phyloP scores from a whole-genome alignment of 2,888 invertebrate genomes.

The Cephus spinipes region DNA sequence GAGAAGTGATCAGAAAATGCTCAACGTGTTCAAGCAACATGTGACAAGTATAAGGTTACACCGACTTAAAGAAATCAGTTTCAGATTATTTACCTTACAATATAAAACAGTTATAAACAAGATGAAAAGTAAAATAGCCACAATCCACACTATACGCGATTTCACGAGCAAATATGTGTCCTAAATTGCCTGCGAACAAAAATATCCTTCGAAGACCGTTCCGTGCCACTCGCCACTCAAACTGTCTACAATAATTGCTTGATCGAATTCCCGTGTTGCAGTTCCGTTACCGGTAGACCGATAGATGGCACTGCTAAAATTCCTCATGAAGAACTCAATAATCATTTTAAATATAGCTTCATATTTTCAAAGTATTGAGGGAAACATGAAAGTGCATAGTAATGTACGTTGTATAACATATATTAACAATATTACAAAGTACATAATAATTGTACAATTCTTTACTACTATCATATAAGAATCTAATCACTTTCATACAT shows the following conservation, averaged over 20 bases:
- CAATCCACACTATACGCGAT: not conserved
- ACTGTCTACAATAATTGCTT: not conserved
- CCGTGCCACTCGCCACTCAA: not conserved
- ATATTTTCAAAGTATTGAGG: not conserved
- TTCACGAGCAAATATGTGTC: not conserved
- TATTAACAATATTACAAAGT: not conserved
- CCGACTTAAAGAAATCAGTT: not conserved
- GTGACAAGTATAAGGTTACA: not conserved
- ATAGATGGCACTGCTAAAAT: not conserved
- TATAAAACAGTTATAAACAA: not conserved
- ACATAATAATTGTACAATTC: constrained; percentile 1
- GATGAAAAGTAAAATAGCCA: not conserved
- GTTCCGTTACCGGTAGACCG: not conserved
- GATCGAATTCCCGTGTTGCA: not conserved
- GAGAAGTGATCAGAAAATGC: not conserved
- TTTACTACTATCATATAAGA: not conserved
- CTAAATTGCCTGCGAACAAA: not conserved
- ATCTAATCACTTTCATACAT: not conserved
- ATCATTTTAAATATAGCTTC: not conserved
- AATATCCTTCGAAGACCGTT: not conserved
- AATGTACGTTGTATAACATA: not conserved
- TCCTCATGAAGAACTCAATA: not conserved
- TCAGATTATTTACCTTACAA: not conserved
- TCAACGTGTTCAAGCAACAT: not conserved
- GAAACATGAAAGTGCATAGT: not conserved